Evolutionary conservation across 2,113 vertebrate species (phyloP).

Genomic region (Strix uralensis): DNA sequence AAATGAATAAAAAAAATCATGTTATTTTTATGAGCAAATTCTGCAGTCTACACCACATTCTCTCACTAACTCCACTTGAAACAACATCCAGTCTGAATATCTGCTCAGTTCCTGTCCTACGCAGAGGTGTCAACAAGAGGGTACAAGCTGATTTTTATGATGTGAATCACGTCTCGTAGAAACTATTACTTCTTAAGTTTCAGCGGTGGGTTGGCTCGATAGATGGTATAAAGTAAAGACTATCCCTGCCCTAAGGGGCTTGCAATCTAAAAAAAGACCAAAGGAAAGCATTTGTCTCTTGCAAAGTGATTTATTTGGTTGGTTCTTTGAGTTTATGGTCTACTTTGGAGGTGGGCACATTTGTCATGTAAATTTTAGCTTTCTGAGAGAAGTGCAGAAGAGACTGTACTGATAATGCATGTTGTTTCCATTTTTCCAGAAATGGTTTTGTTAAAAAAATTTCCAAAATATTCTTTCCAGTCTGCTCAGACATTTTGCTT

Average conservation of each 20-base stretch:
- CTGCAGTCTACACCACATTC: neutral
- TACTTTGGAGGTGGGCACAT: neutral
- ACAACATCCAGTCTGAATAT: neutral
- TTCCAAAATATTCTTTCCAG: neutral
- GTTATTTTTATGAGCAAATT: neutral
- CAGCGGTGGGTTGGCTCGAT: neutral
- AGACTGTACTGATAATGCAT: neutral
- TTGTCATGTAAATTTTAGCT: neutral
- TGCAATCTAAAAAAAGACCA: constrained; percentile 37
- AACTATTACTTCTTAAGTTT: neutral
- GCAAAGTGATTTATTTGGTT: constrained; percentile 12
- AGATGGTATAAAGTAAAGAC: neutral
- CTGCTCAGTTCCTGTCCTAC: neutral
- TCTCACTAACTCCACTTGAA: neutral
- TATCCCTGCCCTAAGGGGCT: constrained; percentile 4
- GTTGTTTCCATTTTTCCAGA: neutral
- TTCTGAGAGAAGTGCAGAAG: neutral
- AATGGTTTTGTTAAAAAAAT: neutral
- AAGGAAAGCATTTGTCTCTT: neutral
- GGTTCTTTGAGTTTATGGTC: neutral
- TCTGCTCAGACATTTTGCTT: neutral
- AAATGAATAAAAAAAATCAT: neutral
- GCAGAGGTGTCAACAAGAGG: neutral
- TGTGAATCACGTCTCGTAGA: neutral
- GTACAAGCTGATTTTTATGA: neutral